A percentile compares a stretch with the other conserved stretches of the same genome.
These are phyloP conservation scores for Trisateles emortualis DNA, from an alignment of 2,888 invertebrate species.

Conservation along the genomic window DNA sequence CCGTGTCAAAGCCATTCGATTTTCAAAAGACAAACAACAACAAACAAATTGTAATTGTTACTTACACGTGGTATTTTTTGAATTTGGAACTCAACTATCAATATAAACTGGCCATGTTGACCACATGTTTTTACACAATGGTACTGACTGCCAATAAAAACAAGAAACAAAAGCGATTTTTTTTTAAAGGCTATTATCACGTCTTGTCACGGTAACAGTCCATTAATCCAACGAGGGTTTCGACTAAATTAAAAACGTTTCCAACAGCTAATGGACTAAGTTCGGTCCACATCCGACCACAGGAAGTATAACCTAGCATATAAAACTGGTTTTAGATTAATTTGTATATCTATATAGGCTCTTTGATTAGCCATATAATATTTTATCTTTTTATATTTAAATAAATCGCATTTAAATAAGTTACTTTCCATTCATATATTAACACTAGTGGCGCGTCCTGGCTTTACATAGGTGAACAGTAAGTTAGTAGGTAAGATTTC, in stretches of 20 bases:
- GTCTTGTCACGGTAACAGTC: conserved; percentile 51
- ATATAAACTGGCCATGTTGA: background rate
- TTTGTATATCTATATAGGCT: conserved; percentile 11
- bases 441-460: too few relatives aligned
- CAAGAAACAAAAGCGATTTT: conserved; percentile 27
- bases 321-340: conserved; percentile 29
- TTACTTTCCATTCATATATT: background rate
- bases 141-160: conserved; percentile 21
- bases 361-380: background rate
- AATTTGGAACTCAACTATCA: background rate
- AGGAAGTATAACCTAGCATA: conserved; percentile 21
- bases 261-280: conserved; percentile 52
- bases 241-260: conserved; percentile 55
- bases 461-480: too few relatives aligned
- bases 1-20: too few relatives aligned
- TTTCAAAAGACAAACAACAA: background rate
- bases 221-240: conserved; percentile 55
- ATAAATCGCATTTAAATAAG: background rate
- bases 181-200: conserved; percentile 44
- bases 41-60: background rate
- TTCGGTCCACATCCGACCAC: conserved; percentile 45
- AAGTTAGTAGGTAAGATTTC: too few relatives aligned
- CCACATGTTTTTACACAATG: conserved; percentile 6
- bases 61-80: too few relatives aligned
- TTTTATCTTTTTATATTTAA: background rate